phyloP scores from a whole-genome alignment of 2,113 vertebrate species.

The Aix galericulata region DNA sequence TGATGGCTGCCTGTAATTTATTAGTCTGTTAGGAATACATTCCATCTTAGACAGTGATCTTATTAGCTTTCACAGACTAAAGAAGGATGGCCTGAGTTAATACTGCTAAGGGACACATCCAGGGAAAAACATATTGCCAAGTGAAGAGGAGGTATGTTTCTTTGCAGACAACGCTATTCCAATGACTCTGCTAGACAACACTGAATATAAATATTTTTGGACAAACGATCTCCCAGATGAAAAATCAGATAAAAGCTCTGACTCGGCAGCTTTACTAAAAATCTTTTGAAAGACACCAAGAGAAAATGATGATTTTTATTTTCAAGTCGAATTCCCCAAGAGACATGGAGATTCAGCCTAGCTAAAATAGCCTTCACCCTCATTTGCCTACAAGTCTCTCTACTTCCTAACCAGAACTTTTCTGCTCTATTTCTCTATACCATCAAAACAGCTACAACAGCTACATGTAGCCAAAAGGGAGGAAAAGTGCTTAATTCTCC shows the following conservation, averaged over 20 bases:
- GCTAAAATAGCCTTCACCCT: neutral
- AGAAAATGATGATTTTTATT: neutral
- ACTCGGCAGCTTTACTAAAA: neutral
- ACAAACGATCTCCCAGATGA: neutral
- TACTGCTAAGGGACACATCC: neutral
- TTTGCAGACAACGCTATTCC: neutral
- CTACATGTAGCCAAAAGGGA: neutral
- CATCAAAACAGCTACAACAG: neutral
- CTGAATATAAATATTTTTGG: neutral
- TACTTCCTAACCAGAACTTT: neutral
- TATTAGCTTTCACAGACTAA: neutral
- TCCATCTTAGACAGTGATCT: slow-evolving; percentile 25
- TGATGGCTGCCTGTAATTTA: slow-evolving; percentile 20
- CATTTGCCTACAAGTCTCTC: neutral
- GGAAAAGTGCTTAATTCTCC: neutral
- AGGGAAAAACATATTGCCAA: neutral
- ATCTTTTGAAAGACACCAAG: neutral
- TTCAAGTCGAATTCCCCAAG: neutral
- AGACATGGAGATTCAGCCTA: neutral
- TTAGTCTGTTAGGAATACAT: neutral
- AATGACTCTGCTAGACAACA: neutral
- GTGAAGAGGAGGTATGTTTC: neutral
- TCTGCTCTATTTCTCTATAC: neutral
- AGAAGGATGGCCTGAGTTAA: neutral
- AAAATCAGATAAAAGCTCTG: neutral